Evolutionary conservation across 2,113 vertebrate genomes (phyloP).

Genomic region (Rhinolophus ferrumequinum): DNA sequence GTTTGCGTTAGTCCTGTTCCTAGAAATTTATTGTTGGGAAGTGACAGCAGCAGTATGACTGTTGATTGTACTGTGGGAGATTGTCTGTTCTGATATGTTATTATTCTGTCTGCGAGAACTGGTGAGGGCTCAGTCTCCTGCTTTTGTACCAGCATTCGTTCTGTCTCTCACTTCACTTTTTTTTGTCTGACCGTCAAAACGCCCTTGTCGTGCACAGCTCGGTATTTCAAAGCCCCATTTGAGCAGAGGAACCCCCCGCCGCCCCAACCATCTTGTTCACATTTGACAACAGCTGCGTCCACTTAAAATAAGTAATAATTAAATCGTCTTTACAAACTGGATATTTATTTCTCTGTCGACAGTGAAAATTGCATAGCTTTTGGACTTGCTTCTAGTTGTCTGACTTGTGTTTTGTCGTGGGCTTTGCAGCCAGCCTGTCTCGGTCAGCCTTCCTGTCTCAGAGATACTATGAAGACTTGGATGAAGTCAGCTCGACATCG

Average conservation of each 20-base stretch:
- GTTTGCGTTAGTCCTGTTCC: not conserved
- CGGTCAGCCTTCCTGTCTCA: conserved; percentile 96
- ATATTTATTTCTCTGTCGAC: not conserved
- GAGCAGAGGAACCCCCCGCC: not conserved
- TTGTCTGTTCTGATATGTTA: not conserved
- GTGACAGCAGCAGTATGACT: not conserved
- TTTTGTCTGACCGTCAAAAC: not conserved
- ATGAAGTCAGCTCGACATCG: conserved; percentile 94
- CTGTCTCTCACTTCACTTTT: not conserved
- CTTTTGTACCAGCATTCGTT: not conserved
- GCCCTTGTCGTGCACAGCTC: not conserved
- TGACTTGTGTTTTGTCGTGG: not conserved
- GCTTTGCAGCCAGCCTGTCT: conserved; percentile 90
- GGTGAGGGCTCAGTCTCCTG: not conserved
- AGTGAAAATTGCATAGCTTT: not conserved
- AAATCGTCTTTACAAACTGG: not conserved
- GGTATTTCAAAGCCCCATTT: not conserved
- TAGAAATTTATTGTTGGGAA: not conserved
- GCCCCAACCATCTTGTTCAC: not conserved
- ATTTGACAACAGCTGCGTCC: not conserved
- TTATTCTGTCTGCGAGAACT: not conserved
- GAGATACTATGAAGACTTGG: conserved; percentile 94
- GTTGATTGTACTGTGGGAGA: not conserved
- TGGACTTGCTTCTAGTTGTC: not conserved
- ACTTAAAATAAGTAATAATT: conserved; percentile 35